phyloP scores from a whole-genome alignment of 2,113 vertebrate genomes.

The Hydropotes inermis region DNA sequence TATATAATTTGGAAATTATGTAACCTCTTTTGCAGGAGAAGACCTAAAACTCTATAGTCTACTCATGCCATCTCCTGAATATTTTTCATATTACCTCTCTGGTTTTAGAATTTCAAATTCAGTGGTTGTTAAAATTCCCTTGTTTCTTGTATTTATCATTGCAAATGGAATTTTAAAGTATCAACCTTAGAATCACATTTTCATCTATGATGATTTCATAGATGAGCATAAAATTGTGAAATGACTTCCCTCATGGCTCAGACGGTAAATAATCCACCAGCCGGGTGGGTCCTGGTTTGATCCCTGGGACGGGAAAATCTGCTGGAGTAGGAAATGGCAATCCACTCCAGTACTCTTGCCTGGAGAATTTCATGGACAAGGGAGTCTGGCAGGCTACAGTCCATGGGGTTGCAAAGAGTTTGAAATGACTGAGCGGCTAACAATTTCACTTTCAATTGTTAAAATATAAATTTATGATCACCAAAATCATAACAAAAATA shows the following conservation, averaged over 20 bases:
- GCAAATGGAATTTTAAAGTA: neutral
- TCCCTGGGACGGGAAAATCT: neutral
- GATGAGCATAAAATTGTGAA: neutral
- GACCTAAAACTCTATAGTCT: neutral
- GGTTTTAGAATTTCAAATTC: neutral
- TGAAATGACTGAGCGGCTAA: neutral
- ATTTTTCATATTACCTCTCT: neutral
- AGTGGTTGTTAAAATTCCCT: neutral
- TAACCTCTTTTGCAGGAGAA: neutral
- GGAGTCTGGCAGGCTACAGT: neutral
- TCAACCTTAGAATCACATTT: neutral
- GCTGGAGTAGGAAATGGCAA: neutral
- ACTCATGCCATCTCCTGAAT: neutral
- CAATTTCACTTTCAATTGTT: neutral
- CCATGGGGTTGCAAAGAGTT: rapidly evolving
- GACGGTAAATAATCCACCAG: neutral
- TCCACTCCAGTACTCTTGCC: neutral
- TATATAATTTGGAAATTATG: neutral
- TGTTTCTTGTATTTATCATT: neutral
- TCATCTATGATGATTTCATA: neutral
- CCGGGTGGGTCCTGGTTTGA: neutral
- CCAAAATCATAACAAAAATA: neutral
- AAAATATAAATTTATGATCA: neutral
- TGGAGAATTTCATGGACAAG: neutral
- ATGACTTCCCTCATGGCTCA: neutral